A percentile compares a stretch with the other conserved stretches of the same genome.
phyloP scores from a whole-genome alignment of 1,140 invertebrate species.

The Octopus bimaculoides region DNA sequence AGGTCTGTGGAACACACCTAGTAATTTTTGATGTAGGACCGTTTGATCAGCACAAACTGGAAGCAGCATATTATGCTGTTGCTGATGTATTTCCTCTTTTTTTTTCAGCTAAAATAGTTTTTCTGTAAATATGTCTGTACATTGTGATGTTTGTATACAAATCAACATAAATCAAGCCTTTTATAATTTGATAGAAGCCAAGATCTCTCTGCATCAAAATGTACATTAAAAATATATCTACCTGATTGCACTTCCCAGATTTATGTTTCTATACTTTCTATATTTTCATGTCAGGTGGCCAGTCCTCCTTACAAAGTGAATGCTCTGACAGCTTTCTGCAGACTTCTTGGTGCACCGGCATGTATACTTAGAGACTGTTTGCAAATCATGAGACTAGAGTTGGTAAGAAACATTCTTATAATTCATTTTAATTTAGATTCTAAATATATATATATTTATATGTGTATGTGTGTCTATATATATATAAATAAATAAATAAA shows the following conservation, averaged over 20 bases:
- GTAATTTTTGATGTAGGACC: too few species aligned
- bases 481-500: too few species aligned
- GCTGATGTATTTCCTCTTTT: too few species aligned
- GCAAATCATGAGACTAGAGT: constrained; percentile 80
- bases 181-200: neutral
- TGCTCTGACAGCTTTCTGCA: constrained; percentile 77
- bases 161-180: neutral
- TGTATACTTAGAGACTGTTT: constrained; percentile 89
- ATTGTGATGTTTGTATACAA: neutral
- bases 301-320: constrained; percentile 86
- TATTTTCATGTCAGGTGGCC: constrained; percentile 47
- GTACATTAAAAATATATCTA: neutral
- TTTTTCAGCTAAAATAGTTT: neutral
- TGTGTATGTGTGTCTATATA: neutral
- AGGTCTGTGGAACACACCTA: too few species aligned
- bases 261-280: neutral
- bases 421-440: too few species aligned
- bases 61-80: too few species aligned
- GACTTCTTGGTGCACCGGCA: constrained; percentile 76
- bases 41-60: too few species aligned
- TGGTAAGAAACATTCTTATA: constrained; percentile 56
- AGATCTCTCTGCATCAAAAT: neutral
- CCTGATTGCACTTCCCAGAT: neutral
- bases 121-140: neutral
- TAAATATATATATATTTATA: too few species aligned